Conservation (phyloP, 2,797 vertebrate genomes). For the Labroides dimidiatus region DNA sequence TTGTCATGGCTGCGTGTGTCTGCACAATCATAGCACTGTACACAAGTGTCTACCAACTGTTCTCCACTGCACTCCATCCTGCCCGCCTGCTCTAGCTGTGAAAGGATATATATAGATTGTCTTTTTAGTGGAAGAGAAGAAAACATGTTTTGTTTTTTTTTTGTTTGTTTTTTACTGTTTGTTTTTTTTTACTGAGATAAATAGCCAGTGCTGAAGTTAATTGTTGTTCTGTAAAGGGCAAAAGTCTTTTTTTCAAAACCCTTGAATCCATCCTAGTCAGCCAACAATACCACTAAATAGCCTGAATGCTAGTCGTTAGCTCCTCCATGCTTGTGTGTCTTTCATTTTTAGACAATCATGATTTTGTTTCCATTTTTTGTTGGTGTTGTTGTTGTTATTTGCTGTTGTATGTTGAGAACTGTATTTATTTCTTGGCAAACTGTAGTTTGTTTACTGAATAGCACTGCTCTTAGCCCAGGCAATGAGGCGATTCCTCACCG, state of each 20-base stretch:
- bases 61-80: slow-evolving; percentile 73
- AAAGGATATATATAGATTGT: slow-evolving; percentile 81
- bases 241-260: slow-evolving; percentile 66
- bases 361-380: slow-evolving; percentile 72
- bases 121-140: slow-evolving; percentile 81
- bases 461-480: slow-evolving; percentile 93
- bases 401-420: slow-evolving; percentile 92
- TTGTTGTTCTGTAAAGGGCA: slow-evolving; percentile 80
- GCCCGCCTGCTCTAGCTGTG: slow-evolving; percentile 78
- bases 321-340: slow-evolving; percentile 91
- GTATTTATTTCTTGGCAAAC: slow-evolving; percentile 99
- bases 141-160: slow-evolving; percentile 57
- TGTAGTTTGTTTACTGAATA: slow-evolving; percentile 98
- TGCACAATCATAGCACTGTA: slow-evolving; percentile 84
- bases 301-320: slow-evolving; percentile 88
- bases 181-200: slow-evolving; percentile 68
- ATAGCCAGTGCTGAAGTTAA: slow-evolving; percentile 80
- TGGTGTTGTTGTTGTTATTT: slow-evolving; percentile 89
- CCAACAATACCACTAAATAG: slow-evolving; percentile 91
- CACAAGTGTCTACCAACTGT: slow-evolving; percentile 73
- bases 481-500: slow-evolving; percentile 79
- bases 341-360: slow-evolving; percentile 99
- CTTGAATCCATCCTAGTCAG: slow-evolving; percentile 76
- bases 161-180: slow-evolving; percentile 36
- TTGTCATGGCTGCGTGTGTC: slow-evolving; percentile 73